Evolutionary conservation across 2,797 vertebrate species (phyloP), one percentile per base, ranked within the genome.

Genomic region (Ispidina lecontei): DNA sequence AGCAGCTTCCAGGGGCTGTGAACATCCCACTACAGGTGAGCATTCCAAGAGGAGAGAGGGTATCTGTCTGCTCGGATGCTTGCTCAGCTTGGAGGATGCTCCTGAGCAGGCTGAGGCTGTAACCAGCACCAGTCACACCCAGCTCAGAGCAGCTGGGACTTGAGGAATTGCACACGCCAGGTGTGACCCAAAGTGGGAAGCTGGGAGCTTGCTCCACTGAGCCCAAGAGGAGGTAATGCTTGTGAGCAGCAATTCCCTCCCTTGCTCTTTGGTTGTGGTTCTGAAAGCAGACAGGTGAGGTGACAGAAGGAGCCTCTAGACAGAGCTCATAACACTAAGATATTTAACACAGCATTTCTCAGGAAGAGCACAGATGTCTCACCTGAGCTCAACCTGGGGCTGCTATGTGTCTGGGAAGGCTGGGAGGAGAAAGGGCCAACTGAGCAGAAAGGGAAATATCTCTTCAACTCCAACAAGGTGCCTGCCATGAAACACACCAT

Each of bases 111-210:
- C 44, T 5, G 20, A 63, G 46, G 65, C 28, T 55, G 31, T 4
- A 20, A 1, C 12, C 64, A 56, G 26, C 1, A 0, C 26, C 68
- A 79, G 72, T 10, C 1, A 0, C 22, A 8, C 28, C 26, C 3
- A 2, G 31, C 41, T 43, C 8, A 4, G n/a, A 47, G 59, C 9
- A 1, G 26, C 0, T 3, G 7, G n/a, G 54, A 67, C 15, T 15
- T 35, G 7, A 47, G 68, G 43, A 67, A 16, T 10, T 8, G 33
- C 80, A 26, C 1, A 1, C 4, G 9, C 33, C 47, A 52, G 6
- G 33, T 25, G 56, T 20, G 52, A 33, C 4, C 52, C 1, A 0
- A 1, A 0, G 19, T 4, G 44, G 33, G 41, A 47, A 58, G 12
- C 19, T 0, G 1, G 26, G 58, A 52, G 29, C 4, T 60, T 37